These are phyloP conservation scores for Smithornis capensis DNA, from an alignment of 2,113 vertebrate genomes.

Conservation along the genomic window DNA sequence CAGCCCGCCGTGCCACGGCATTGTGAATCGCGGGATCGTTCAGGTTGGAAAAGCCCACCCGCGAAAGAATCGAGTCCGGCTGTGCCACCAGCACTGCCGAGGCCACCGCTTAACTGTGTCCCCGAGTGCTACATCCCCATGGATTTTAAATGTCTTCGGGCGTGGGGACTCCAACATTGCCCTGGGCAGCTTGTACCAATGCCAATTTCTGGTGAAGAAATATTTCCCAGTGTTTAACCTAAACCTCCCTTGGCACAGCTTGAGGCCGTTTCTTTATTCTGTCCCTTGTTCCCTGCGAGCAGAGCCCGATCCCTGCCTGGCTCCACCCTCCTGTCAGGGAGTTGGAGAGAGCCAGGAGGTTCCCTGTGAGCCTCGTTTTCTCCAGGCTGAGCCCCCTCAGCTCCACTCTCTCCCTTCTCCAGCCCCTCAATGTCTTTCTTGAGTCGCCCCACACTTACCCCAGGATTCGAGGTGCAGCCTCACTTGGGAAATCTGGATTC, in stretches of 20 bases:
- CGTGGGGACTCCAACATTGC: background rate
- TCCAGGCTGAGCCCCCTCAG: background rate
- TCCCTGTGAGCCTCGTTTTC: background rate
- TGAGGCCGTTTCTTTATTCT: fast-evolving
- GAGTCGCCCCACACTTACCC: background rate
- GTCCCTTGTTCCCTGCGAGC: background rate
- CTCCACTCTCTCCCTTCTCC: background rate
- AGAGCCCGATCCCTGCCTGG: background rate
- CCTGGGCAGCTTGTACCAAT: background rate
- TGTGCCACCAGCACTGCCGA: background rate
- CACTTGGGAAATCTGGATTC: background rate
- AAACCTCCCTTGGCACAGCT: background rate
- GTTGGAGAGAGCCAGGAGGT: background rate
- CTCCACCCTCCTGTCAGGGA: background rate
- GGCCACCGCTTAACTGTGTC: background rate
- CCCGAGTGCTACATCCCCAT: background rate
- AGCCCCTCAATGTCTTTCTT: background rate
- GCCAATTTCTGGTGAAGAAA: background rate
- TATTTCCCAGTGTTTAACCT: background rate
- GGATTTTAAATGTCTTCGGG: background rate
- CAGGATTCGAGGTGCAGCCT: background rate
- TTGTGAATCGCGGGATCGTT: background rate
- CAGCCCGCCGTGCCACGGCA: background rate
- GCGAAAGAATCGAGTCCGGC: background rate
- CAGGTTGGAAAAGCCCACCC: background rate